Conservation (phyloP, 1,140 invertebrate genomes). For the Odontomachus brunneus region DNA sequence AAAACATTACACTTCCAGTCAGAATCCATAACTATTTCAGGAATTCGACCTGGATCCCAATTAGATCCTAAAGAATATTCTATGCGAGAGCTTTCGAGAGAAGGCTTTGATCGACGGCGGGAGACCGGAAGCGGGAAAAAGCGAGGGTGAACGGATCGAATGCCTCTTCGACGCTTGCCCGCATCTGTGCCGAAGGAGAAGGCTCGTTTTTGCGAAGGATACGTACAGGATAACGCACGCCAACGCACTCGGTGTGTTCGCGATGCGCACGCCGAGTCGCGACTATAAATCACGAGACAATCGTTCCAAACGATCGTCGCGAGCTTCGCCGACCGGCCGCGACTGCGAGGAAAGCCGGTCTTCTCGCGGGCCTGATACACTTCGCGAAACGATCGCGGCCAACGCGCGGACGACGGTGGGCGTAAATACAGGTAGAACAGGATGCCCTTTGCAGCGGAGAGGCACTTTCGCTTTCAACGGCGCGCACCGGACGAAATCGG, state of each 20-base stretch:
- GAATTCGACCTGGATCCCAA: too few species aligned
- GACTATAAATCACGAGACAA: constrained; percentile 74
- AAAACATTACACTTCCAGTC: too few species aligned
- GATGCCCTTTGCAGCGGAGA: constrained; percentile 41
- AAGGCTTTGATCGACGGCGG: too few species aligned
- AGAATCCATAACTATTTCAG: too few species aligned
- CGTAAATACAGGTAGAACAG: constrained; percentile 53
- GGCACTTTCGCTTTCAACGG: constrained; percentile 42
- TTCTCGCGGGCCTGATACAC: constrained; percentile 45
- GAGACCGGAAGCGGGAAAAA: too few species aligned
- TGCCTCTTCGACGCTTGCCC: neutral
- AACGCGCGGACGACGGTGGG: constrained; percentile 13
- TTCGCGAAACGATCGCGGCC: constrained; percentile 36
- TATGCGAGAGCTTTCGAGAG: too few species aligned
- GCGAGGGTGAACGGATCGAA: too few species aligned
- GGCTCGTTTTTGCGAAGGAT: constrained; percentile 30
- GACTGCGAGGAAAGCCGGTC: constrained; percentile 51
- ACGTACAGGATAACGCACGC: constrained; percentile 37
- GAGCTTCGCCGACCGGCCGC: constrained; percentile 46
- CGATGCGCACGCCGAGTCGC: constrained; percentile 57
- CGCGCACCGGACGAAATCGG: neutral
- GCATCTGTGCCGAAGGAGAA: neutral
- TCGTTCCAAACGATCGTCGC: constrained; percentile 71
- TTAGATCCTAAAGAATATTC: too few species aligned
- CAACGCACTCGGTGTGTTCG: constrained; percentile 41